These are phyloP conservation scores for Rutpela maculata DNA, from an alignment of 2,888 invertebrate genomes.

Conservation along the genomic window DNA sequence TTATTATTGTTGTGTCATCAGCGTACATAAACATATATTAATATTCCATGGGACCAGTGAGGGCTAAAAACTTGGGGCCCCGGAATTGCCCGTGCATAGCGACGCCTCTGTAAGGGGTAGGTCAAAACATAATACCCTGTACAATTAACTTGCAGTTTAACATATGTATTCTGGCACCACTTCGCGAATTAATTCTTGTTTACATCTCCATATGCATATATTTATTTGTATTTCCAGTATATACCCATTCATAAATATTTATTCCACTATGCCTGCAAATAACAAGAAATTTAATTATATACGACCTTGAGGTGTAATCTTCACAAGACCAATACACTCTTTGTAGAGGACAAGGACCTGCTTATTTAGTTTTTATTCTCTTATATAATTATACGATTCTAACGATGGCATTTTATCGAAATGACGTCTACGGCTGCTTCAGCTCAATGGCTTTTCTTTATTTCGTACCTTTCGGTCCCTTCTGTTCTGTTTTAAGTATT, in stretches of 20 bases:
- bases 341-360: slow-evolving; percentile 61
- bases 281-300: slow-evolving; percentile 61
- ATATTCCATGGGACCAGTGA: too few relatives aligned
- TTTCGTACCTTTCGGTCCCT: slow-evolving; percentile 26
- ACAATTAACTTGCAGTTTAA: too few relatives aligned
- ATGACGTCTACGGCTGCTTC: slow-evolving; percentile 37
- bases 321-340: slow-evolving; percentile 59
- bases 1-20: too few relatives aligned
- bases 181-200: slow-evolving; percentile 29
- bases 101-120: too few relatives aligned
- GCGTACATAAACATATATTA: too few relatives aligned
- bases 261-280: slow-evolving; percentile 57
- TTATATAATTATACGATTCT: slow-evolving; percentile 56
- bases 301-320: slow-evolving; percentile 59
- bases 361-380: slow-evolving; percentile 56
- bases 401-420: slow-evolving; percentile 48
- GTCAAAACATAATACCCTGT: too few relatives aligned
- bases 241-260: slow-evolving; percentile 62
- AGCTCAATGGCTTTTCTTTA: slow-evolving; percentile 10
- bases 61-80: too few relatives aligned
- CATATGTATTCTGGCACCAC: not conserved
- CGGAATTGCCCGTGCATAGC: too few relatives aligned
- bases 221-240: slow-evolving; percentile 54
- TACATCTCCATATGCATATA: slow-evolving; percentile 18
- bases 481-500: slow-evolving; percentile 45